A percentile compares a stretch with the other conserved stretches of the same genome.
Conservation (phyloP, 2,797 vertebrate genomes). For the Chiloscyllium punctatum region DNA sequence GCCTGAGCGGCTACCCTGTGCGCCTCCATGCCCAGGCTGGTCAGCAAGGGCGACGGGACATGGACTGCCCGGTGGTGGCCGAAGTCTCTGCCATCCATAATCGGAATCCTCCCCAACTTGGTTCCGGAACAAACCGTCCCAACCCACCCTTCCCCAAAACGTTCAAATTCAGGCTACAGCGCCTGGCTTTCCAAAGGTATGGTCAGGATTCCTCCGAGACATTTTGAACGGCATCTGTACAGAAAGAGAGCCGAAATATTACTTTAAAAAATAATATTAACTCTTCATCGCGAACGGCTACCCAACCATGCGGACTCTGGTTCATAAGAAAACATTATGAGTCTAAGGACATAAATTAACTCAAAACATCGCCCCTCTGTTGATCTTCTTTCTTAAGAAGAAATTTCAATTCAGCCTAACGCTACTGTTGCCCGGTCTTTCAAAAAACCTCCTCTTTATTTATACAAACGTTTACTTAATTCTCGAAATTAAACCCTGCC, state of each 20-base stretch:
- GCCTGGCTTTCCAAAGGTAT: background rate
- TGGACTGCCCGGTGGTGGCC: conserved; percentile 85
- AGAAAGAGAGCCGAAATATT: background rate
- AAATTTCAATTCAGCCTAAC: background rate
- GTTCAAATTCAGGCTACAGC: background rate
- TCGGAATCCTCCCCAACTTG: conserved; percentile 45
- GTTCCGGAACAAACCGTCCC: no score
- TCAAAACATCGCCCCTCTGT: background rate
- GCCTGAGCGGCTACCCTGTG: conserved; percentile 77
- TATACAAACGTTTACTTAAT: background rate
- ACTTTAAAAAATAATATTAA: background rate
- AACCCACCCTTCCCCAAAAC: background rate
- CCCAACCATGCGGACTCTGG: background rate
- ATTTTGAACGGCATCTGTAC: conserved; percentile 19
- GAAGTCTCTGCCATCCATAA: conserved; percentile 98
- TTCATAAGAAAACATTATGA: background rate
- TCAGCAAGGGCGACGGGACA: conserved; percentile 79
- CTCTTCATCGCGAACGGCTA: background rate
- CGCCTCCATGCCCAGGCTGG: conserved; percentile 82
- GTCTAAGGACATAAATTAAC: background rate
- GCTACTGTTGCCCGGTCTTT: background rate
- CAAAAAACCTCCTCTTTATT: background rate
- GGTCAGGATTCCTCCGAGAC: background rate
- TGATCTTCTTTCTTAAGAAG: background rate
- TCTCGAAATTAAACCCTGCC: background rate